These are phyloP conservation scores for Trissolcus japonicus DNA, from an alignment of 2,888 invertebrate genomes.

Conservation along the genomic window DNA sequence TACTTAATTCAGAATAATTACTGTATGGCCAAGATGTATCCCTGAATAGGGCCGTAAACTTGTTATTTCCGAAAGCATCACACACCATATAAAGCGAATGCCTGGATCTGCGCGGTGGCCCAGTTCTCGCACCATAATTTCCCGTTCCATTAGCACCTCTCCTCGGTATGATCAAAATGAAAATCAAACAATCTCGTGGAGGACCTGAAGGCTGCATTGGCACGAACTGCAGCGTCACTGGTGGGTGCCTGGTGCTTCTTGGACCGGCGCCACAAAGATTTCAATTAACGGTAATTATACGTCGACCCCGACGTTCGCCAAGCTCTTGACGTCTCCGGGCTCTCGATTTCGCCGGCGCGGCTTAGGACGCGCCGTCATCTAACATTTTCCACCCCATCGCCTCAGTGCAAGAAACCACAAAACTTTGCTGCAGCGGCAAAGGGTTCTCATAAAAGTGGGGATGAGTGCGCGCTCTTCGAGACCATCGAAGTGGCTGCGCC, in stretches of 20 bases:
- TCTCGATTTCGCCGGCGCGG: slow-evolving; percentile 34
- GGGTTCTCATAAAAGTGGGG: slow-evolving; percentile 39
- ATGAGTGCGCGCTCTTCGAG: slow-evolving; percentile 1
- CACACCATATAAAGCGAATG: no score
- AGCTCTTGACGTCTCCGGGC: slow-evolving; percentile 53
- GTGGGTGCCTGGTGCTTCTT: slow-evolving; percentile 55
- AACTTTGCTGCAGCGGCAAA: slow-evolving; percentile 54
- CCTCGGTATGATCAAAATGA: slow-evolving; percentile 36
- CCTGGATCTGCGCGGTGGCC: no score
- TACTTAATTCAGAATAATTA: slow-evolving; percentile 33
- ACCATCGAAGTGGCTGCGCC: slow-evolving; percentile 60
- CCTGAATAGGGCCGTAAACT: no score
- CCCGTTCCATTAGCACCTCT: slow-evolving; percentile 51
- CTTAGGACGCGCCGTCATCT: slow-evolving; percentile 17
- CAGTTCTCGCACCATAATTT: not conserved
- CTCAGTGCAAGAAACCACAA: slow-evolving; percentile 48
- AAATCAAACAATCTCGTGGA: slow-evolving; percentile 50
- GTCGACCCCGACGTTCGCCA: slow-evolving; percentile 61
- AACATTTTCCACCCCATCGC: slow-evolving; percentile 37
- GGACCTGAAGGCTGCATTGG: slow-evolving; percentile 38
- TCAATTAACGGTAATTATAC: slow-evolving; percentile 74
- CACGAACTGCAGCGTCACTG: slow-evolving; percentile 36
- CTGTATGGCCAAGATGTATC: no score
- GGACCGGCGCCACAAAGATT: slow-evolving; percentile 70
- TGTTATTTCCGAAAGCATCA: no score